These are phyloP conservation scores for Mastigias papua DNA, from an alignment of 30 jellyfish, hydroid and myxozoan genomes.

Conservation along the genomic window DNA sequence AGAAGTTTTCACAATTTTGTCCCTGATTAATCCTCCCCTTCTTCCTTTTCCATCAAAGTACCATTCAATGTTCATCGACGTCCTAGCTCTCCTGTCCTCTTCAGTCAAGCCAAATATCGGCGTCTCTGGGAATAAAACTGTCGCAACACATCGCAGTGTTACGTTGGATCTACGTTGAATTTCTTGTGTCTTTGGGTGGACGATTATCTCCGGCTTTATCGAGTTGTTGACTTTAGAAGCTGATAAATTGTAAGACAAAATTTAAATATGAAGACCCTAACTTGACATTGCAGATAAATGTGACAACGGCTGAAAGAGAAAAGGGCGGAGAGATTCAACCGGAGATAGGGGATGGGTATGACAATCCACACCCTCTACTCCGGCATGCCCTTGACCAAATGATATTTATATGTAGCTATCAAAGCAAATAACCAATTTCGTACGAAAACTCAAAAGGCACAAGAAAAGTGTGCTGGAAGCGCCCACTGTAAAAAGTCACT, in stretches of 20 bases:
- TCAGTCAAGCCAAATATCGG: constrained; percentile 55
- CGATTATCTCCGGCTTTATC: constrained; percentile 85
- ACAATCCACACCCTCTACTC: too few species aligned
- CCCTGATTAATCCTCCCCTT: constrained; percentile 32
- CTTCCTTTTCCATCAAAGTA: constrained; percentile 49
- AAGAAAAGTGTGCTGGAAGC: too few species aligned
- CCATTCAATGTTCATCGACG: constrained; percentile 87
- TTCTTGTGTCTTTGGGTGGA: constrained; percentile 87
- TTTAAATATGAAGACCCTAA: too few species aligned
- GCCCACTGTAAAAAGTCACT: too few species aligned
- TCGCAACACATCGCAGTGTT: constrained; percentile 92
- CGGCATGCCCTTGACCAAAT: too few species aligned
- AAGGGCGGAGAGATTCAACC: too few species aligned
- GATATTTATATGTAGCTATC: too few species aligned
- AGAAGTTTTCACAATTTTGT: constrained; percentile 74
- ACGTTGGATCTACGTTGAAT: constrained; percentile 76
- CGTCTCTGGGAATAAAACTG: constrained; percentile 69
- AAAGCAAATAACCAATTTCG: too few species aligned
- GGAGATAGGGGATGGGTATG: too few species aligned
- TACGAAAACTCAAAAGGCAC: too few species aligned
- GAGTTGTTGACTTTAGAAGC: constrained; percentile 75
- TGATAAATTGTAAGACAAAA: not conserved
- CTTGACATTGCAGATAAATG: too few species aligned
- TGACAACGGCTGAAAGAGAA: too few species aligned
- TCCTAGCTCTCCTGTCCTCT: constrained; percentile 56